Base-by-base conservation (phyloP, 2,888 invertebrate genomes). In the Chromoteleia sp. region DNA sequence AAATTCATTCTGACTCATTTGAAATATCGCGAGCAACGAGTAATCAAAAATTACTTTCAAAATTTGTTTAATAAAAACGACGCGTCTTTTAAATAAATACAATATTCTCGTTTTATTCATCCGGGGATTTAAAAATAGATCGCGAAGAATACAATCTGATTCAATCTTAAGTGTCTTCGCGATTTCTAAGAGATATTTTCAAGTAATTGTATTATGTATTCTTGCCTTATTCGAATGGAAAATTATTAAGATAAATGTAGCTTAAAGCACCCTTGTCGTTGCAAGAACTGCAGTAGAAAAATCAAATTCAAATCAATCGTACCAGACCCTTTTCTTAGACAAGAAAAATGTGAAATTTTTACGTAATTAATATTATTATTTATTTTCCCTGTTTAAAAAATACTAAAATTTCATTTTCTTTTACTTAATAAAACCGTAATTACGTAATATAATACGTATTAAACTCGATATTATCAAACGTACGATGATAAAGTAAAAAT, bases 21-120 rank as follows among this genome's bases (percentile, higher is more conserved):
- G 36, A 56, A 56, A 56, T 56, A 50, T 50, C 12, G 36, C 10
- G 1, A 36, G 5, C 6, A 36, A 54, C 30, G 19, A 56, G 56
- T 36, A 17, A 19, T 21, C n/a, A 36, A 17, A 36, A 56, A n/a
- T 17, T 2, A 8, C 36, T 50, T n/a, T n/a, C n/a, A n/a, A n/a
- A 25, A 0, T n/a, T 21, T n/a, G 7, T 21, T 48, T 25, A 17
- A 17, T 17, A 4, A 43, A 17, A 17, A 0, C 1, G 8, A 43
- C 43, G 7, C 1, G 15, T 17, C n/a, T 33, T 33, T 33, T 33
- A 33, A 33, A 33, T 8, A 8, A 48, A 48, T 12, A 12, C 21
- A 48, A 7, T 8, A 8, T 33, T 33, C 10, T 8, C 7, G 33
- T 33, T 33, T 33, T n/a, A n/a, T n/a, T n/a, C n/a, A n/a, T n/a